Base-by-base conservation (phyloP, 2,113 vertebrate genomes). In the Paratilapia polleni region DNA sequence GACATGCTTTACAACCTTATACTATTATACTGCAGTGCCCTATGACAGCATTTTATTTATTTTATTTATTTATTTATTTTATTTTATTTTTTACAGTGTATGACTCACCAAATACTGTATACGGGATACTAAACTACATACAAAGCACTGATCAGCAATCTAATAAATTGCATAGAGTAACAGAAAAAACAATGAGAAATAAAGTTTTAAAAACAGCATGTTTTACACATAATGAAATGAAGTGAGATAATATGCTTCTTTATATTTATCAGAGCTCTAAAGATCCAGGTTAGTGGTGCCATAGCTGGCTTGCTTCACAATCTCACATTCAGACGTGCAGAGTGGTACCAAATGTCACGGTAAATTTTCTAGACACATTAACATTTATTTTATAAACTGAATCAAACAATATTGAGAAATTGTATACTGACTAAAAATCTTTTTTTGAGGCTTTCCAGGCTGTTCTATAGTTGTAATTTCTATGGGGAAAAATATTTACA, bases 201-300 rank as follows among this genome's bases (percentile, higher is more conserved):
- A 38, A 38, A 38, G 36, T 6, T 38, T 38, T 38, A 5, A 38
- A 49, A 49, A 49, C 14, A 49, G 43, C 13, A 15, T 49, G 43
- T 15, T 49, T 49, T 52, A 17, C 5, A 52, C 49, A 15, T 52
- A 28, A 60, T 15, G 56, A 26, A 13, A n/a, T 58, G 9, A 13
- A n/a, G 3, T 57, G n/a, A 10, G n/a, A n/a, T n/a, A 17, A 22
- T 22, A 11, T 19, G 4, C 28, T 13, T 66, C 2, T 28, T 31
- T 38, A 38, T 70, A 15, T 58, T 6, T 43, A 20, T 77, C 9
- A 22, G 24, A 97, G 96, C 95, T 47, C 92, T 96, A 76, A 96
- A 96, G 90, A 96, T 96, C 59, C 96, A 97, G 85, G 95, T 95
- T 87, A 97, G 95, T 49, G 94, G 88, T 20, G 89, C 92, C 82